phyloP scores from a whole-genome alignment of 2,888 invertebrate genomes.

The Mesochorus sp. region DNA sequence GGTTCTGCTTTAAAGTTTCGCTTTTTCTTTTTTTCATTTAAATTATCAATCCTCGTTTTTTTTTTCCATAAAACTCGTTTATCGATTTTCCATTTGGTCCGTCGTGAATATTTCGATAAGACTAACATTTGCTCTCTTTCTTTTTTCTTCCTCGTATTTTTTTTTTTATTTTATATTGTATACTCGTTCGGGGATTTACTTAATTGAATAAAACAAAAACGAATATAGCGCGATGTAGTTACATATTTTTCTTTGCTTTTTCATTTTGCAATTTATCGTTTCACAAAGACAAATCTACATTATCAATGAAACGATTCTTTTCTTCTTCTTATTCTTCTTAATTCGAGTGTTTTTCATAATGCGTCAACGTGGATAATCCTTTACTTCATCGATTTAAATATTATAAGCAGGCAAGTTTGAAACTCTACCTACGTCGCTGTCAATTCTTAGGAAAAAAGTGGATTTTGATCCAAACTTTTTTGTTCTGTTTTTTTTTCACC shows the following conservation, averaged over 20 bases:
- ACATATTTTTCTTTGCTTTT: constrained; percentile 49
- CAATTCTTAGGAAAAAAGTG: constrained; percentile 46
- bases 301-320: constrained; percentile 39
- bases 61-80: constrained; percentile 48
- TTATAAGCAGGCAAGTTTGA: constrained; percentile 39
- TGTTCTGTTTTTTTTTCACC: constrained; percentile 14
- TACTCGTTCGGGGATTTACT: constrained; percentile 45
- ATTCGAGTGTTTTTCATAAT: constrained; percentile 55
- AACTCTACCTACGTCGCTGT: constrained; percentile 39
- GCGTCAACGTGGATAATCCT: constrained; percentile 52
- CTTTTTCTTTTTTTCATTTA: constrained; percentile 53
- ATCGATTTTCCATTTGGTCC: constrained; percentile 43
- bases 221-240: constrained; percentile 61
- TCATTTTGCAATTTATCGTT: constrained; percentile 14
- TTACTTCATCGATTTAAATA: constrained; percentile 6
- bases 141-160: constrained; percentile 44
- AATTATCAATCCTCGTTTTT: constrained; percentile 58
- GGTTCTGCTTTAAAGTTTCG: constrained; percentile 49
- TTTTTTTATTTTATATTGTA: constrained; percentile 53
- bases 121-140: constrained; percentile 37
- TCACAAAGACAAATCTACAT: neutral
- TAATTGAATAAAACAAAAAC: constrained; percentile 60
- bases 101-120: constrained; percentile 47
- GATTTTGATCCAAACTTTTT: constrained; percentile 34
- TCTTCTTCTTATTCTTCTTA: constrained; percentile 34